Conservation (phyloP, 2,888 invertebrate species). For the Orchesellides sinensis region DNA sequence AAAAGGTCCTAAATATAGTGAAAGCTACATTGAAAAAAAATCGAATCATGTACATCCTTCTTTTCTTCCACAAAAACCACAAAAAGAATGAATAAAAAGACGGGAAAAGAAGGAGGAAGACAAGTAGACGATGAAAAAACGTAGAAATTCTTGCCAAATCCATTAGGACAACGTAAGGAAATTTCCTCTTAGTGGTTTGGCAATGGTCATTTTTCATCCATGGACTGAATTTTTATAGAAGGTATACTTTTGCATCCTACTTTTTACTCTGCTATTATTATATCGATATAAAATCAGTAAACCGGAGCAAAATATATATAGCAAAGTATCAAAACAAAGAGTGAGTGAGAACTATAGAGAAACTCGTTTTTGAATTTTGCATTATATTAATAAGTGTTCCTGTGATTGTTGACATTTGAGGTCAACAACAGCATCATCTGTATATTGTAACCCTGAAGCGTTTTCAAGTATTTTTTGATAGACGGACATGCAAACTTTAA, state of each 20-base stretch:
- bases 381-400: no score
- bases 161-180: slow-evolving; percentile 52
- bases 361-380: no score
- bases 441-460: no score
- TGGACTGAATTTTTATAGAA: slow-evolving; percentile 27
- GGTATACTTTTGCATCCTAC: no score
- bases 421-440: no score
- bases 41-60: background rate
- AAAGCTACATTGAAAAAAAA: slow-evolving; percentile 18
- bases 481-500: no score
- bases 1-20: background rate
- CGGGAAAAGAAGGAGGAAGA: background rate
- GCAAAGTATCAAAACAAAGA: no score
- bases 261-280: background rate
- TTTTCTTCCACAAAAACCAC: background rate
- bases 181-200: slow-evolving; percentile 53
- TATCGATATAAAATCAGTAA: slow-evolving; percentile 38
- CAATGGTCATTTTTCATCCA: slow-evolving; percentile 58
- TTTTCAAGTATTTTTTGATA: no score
- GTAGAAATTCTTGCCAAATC: slow-evolving; percentile 51
- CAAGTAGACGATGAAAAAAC: slow-evolving; percentile 1
- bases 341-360: no score
- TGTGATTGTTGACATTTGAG: no score
- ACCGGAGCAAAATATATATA: no score
- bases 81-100: slow-evolving; percentile 7